Evolutionary conservation across 2,113 vertebrate species (phyloP).

Genomic region (Phylloscopus trochiloides): DNA sequence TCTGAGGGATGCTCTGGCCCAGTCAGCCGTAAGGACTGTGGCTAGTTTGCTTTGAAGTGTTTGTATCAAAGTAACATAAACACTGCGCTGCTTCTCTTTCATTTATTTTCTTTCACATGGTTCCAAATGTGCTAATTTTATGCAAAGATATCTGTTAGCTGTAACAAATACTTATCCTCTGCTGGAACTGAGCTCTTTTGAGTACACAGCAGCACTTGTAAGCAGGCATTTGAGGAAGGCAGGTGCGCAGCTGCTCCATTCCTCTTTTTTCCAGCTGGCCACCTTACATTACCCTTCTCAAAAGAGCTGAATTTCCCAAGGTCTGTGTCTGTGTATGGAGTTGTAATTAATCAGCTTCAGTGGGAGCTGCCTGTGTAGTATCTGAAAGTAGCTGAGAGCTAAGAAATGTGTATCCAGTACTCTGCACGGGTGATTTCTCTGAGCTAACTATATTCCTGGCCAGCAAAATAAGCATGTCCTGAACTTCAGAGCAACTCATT

Average conservation of each 20-base stretch:
- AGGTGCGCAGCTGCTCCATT: constrained; percentile 20
- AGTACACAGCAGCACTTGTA: not conserved
- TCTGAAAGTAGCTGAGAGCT: not conserved
- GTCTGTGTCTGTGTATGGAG: not conserved
- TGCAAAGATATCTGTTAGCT: constrained; percentile 6
- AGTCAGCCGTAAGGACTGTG: not conserved
- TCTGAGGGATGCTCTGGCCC: not conserved
- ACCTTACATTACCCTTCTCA: not conserved
- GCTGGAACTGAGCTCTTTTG: not conserved
- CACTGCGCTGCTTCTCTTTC: not conserved
- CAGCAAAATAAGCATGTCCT: not conserved
- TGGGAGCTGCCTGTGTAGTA: not conserved
- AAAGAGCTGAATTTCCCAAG: not conserved
- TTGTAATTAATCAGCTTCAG: not conserved
- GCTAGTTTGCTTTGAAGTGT: constrained; percentile 30
- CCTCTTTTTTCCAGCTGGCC: not conserved
- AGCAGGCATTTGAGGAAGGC: not conserved
- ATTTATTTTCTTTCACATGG: constrained; percentile 18
- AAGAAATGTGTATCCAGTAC: not conserved
- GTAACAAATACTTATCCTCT: constrained; percentile 31
- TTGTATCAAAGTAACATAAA: not conserved
- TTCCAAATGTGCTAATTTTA: constrained; percentile 41
- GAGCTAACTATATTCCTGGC: not conserved
- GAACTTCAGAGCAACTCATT: not conserved
- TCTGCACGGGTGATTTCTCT: not conserved